A percentile compares a stretch with the other conserved stretches of the same genome.
These are phyloP conservation scores for Potorous gilbertii DNA, from an alignment of 2,797 vertebrate species.

Conservation along the genomic window DNA sequence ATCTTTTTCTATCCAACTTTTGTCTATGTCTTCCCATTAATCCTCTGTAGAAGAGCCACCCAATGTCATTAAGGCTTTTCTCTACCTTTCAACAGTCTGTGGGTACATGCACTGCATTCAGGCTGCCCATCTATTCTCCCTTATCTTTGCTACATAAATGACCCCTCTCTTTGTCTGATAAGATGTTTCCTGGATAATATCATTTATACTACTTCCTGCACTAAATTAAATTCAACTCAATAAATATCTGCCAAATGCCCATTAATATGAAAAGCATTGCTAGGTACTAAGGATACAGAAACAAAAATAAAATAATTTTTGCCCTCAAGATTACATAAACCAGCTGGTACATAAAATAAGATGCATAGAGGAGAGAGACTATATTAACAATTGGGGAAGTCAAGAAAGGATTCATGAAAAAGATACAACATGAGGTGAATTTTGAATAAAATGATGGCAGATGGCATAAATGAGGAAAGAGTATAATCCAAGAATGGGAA, in stretches of 20 bases:
- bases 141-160: not conserved
- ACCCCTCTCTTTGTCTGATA: not conserved
- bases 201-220: not conserved
- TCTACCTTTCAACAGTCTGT: not conserved
- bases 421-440: not conserved
- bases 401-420: not conserved
- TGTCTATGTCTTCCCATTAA: not conserved
- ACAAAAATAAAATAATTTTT: not conserved
- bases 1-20: not conserved
- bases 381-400: not conserved
- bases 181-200: not conserved
- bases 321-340: not conserved
- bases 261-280: not conserved
- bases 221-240: not conserved
- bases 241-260: not conserved
- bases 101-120: not conserved
- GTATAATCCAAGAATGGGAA: not conserved
- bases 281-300: not conserved
- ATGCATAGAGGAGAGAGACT: not conserved
- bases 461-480: not conserved
- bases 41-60: not conserved
- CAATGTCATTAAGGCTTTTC: not conserved
- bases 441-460: not conserved
- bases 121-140: not conserved
- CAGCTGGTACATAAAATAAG: not conserved